These are phyloP conservation scores for Alloplasta piceator DNA, from an alignment of 2,888 invertebrate species.

Conservation along the genomic window DNA sequence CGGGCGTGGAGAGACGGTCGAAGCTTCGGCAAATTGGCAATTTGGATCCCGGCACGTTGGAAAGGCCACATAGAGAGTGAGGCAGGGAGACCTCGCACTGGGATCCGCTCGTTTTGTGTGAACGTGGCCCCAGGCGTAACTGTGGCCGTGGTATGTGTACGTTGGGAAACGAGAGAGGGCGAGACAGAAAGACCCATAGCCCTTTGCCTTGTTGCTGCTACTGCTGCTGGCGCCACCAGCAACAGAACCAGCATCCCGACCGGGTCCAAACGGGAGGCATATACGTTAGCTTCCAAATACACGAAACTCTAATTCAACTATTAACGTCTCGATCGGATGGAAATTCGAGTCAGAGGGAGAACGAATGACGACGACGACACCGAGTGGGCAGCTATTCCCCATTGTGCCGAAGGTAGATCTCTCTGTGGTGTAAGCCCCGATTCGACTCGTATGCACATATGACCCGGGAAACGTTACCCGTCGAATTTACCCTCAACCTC, in stretches of 20 bases:
- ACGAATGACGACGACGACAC: conserved; percentile 18
- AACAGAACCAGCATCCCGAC: conserved; percentile 29
- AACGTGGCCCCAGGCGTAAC: conserved; percentile 53
- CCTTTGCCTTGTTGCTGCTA: not conserved
- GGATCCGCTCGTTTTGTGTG: conserved; percentile 40
- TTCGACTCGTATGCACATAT: not conserved
- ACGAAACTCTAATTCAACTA: conserved; percentile 68
- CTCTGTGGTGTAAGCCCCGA: conserved; percentile 7
- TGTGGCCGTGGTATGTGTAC: conserved; percentile 39
- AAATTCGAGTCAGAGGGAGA: conserved; percentile 59
- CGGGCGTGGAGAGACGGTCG: conserved; percentile 65
- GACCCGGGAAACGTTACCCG: conserved; percentile 1
- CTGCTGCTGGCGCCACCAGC: conserved; percentile 2
- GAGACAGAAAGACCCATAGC: too few species aligned
- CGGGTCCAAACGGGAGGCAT: not conserved
- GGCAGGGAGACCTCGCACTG: conserved; percentile 32
- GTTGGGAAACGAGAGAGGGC: conserved; percentile 36
- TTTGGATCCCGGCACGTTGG: conserved; percentile 68
- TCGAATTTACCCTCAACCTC: conserved; percentile 11
- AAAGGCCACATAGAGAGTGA: conserved; percentile 38
- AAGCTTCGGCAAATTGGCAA: conserved; percentile 75
- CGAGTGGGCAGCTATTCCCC: conserved; percentile 10
- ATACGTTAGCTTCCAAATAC: conserved; percentile 54
- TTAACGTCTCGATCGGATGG: conserved; percentile 68
- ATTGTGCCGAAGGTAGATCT: not conserved